Conservation (phyloP, 1,140 invertebrate genomes). For the Megalonaias nervosa region DNA sequence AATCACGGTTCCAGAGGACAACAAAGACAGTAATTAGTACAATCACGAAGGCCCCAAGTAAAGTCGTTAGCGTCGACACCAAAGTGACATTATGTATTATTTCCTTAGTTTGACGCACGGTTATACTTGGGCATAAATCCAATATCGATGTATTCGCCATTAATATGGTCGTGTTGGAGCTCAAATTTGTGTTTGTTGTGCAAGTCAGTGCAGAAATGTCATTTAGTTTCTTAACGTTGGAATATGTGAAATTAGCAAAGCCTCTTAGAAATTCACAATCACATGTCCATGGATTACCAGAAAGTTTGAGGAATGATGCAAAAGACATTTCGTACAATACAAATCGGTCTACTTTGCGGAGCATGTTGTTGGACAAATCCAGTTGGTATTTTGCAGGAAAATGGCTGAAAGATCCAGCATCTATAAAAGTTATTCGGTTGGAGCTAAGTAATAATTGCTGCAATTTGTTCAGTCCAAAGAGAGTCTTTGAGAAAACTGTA, state of each 20-base stretch:
- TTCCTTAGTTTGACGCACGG: slow-evolving; percentile 4
- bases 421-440: slow-evolving; percentile 46
- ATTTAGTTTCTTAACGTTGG: slow-evolving; percentile 25
- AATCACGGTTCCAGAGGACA: slow-evolving; percentile 40
- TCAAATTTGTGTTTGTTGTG: slow-evolving; percentile 6
- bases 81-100: not conserved
- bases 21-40: slow-evolving; percentile 20
- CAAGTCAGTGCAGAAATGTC: slow-evolving; percentile 37
- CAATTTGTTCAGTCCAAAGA: slow-evolving; percentile 41
- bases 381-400: slow-evolving; percentile 32
- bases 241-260: slow-evolving; percentile 30
- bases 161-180: not conserved
- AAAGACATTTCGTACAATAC: slow-evolving; percentile 9
- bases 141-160: not conserved
- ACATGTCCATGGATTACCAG: slow-evolving; percentile 53
- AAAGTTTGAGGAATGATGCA: slow-evolving; percentile 26
- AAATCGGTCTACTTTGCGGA: slow-evolving; percentile 25
- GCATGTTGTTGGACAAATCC: slow-evolving; percentile 40
- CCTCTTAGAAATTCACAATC: slow-evolving; percentile 32
- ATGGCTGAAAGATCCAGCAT: slow-evolving; percentile 29
- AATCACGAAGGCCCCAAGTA: slow-evolving; percentile 21
- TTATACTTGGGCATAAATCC: not conserved
- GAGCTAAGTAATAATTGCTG: slow-evolving; percentile 45
- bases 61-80: slow-evolving; percentile 29
- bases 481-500: slow-evolving; percentile 27